phyloP scores from a whole-genome alignment of 37 sponge, comb jelly and placozoan species.

The Geodia barretti region DNA sequence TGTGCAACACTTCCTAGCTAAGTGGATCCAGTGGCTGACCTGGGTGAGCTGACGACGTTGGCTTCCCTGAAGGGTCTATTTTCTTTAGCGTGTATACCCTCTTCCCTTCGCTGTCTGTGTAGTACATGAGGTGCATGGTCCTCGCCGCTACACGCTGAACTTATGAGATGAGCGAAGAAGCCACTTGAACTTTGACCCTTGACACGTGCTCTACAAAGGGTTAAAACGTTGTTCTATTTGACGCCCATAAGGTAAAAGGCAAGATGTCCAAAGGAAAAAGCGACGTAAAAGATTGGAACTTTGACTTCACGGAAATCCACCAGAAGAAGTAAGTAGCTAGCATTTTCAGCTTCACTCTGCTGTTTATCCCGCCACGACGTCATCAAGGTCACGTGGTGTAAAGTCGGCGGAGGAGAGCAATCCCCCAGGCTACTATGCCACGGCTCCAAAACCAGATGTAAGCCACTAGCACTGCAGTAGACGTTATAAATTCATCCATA shows the following conservation, averaged over 20 bases:
- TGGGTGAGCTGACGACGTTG: constrained; percentile 97
- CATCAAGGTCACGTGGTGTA: constrained; percentile 1
- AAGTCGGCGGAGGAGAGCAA: neutral
- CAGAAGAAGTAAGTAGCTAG: neutral
- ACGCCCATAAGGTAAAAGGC: no score
- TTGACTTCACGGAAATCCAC: constrained; percentile 25
- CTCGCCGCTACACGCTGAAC: neutral
- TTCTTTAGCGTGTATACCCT: constrained; percentile 96
- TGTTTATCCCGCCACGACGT: no score
- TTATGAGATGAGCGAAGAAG: no score
- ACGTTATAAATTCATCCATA: neutral
- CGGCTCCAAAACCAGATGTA: constrained; percentile 46
- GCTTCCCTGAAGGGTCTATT: constrained; percentile 73
- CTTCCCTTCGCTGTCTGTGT: constrained; percentile 82
- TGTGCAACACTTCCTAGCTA: neutral
- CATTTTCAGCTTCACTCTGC: neutral
- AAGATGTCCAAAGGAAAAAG: neutral
- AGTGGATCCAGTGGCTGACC: constrained; percentile 48
- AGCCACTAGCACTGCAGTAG: neutral
- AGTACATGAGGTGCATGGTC: constrained; percentile 95
- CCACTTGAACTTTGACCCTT: no score
- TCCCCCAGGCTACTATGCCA: constrained; percentile 55
- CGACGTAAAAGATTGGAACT: constrained; percentile 47
- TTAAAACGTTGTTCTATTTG: neutral
- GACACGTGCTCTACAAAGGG: no score